phyloP scores from a whole-genome alignment of 2,797 vertebrate species.

The Aselliscus stoliczkanus region DNA sequence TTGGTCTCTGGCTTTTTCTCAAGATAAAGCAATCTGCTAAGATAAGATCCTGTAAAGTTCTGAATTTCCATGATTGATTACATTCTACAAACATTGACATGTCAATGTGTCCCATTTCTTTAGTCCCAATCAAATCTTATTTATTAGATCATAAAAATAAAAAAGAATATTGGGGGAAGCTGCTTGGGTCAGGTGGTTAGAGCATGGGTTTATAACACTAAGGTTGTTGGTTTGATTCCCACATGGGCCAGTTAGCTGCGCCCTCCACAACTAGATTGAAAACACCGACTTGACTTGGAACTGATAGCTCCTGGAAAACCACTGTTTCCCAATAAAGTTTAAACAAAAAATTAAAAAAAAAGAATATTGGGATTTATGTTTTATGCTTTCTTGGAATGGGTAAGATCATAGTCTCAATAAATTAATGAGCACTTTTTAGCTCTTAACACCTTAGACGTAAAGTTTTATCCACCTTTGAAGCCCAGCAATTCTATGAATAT shows the following conservation, averaged over 20 bases:
- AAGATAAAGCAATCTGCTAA: background rate
- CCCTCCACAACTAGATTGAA: no score
- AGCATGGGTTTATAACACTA: no score
- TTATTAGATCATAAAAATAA: background rate
- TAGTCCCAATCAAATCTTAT: background rate
- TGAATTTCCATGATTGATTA: constrained; percentile 23
- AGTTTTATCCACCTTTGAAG: background rate
- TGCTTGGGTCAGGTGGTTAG: no score
- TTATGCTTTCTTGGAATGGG: background rate
- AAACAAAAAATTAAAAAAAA: no score
- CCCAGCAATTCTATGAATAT: background rate
- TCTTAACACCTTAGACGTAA: background rate
- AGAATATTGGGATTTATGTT: background rate
- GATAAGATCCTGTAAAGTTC: background rate
- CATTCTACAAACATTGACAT: background rate
- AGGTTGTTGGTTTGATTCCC: no score
- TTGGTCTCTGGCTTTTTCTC: background rate
- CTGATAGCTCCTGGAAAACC: no score
- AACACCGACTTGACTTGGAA: no score
- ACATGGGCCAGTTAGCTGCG: no score
- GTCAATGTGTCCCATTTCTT: background rate
- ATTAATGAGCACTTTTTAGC: background rate
- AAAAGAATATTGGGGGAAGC: background rate
- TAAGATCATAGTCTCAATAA: background rate
- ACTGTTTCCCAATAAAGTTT: no score